Conservation (phyloP, 2,113 vertebrate species). For the Myiozetetes cayanensis region DNA sequence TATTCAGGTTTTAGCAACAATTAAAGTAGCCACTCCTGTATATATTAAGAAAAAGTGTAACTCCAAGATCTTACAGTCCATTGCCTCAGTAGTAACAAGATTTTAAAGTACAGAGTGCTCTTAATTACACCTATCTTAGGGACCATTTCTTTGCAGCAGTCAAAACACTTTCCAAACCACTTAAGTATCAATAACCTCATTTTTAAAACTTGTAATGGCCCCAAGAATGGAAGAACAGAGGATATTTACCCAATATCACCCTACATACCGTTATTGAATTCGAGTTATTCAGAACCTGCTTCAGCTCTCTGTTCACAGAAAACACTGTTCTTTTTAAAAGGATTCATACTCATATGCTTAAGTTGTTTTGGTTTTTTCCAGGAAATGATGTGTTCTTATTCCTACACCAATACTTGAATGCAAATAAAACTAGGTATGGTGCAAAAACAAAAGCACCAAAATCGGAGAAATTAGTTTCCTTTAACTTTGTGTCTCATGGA, state of each 20-base stretch:
- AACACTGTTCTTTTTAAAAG: background rate
- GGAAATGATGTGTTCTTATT: background rate
- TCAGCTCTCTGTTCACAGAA: background rate
- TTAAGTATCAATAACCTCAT: background rate
- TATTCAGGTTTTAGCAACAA: background rate
- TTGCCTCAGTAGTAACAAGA: background rate
- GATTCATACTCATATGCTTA: background rate
- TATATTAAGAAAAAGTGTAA: background rate
- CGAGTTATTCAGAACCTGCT: background rate
- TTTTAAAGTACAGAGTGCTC: background rate
- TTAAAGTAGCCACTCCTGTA: background rate
- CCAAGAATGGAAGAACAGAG: background rate
- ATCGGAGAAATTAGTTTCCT: background rate
- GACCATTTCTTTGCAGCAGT: background rate
- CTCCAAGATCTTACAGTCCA: background rate
- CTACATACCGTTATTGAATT: accelerated
- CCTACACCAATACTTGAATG: background rate
- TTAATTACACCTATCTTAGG: background rate
- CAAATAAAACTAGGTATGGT: background rate
- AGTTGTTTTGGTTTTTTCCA: background rate
- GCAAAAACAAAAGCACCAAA: background rate
- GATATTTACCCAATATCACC: background rate
- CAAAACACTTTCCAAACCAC: background rate
- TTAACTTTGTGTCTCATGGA: background rate
- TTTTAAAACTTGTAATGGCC: background rate